Evolutionary conservation across 2,113 vertebrate genomes (phyloP).

Genomic region (Varanus salvator): DNA sequence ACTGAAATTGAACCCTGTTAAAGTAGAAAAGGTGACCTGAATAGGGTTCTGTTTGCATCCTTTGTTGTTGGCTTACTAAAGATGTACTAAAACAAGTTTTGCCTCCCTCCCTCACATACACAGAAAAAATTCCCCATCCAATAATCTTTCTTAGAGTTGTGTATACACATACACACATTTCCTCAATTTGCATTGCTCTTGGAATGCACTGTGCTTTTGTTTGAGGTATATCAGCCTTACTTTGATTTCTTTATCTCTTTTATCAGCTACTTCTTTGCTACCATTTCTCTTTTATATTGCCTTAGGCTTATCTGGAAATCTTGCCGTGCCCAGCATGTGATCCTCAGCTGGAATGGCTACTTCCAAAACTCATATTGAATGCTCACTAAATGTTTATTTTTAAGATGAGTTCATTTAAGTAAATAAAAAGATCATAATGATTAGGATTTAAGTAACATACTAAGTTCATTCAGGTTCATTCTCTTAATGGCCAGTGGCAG

Average conservation of each 20-base stretch:
- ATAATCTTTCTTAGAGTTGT: background rate
- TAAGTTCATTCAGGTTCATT: background rate
- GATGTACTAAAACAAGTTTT: background rate
- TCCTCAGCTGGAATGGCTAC: background rate
- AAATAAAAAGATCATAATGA: background rate
- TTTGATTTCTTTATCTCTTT: background rate
- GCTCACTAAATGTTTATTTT: background rate
- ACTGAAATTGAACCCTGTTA: conserved; percentile 26
- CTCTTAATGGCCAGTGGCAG: too few species aligned
- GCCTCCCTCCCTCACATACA: too few species aligned
- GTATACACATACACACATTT: background rate
- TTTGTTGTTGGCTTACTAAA: background rate
- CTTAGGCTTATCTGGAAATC: background rate
- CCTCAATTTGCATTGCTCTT: background rate
- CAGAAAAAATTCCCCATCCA: background rate
- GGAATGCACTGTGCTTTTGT: background rate
- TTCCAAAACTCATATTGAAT: background rate
- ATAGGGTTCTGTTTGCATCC: background rate
- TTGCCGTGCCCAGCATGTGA: background rate
- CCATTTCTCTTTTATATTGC: background rate
- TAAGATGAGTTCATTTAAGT: background rate
- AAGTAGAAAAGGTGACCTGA: background rate
- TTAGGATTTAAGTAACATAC: background rate
- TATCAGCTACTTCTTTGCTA: background rate
- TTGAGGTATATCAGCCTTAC: background rate